Conservation (phyloP, 2,113 vertebrate species). For the Ictalurus punctatus region DNA sequence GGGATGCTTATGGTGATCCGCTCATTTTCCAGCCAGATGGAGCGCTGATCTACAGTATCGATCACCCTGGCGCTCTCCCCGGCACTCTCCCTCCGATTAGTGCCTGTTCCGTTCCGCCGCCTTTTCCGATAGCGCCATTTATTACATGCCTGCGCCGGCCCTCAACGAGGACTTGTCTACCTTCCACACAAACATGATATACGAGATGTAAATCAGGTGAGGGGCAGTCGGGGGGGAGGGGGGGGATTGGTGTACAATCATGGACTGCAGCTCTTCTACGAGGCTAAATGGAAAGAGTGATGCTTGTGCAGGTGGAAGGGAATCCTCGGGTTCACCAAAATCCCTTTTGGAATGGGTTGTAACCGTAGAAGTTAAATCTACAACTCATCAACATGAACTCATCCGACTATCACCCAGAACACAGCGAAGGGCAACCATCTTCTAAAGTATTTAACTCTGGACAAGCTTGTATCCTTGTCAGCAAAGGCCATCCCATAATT, state of each 20-base stretch:
- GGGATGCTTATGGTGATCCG: conserved; percentile 75
- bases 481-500: neutral
- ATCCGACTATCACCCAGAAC: neutral
- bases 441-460: too few species aligned
- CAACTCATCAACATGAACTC: neutral
- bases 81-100: conserved; percentile 52
- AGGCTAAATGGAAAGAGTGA: conserved; percentile 19
- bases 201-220: conserved; percentile 46
- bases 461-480: neutral
- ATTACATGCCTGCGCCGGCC: conserved; percentile 43
- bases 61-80: conserved; percentile 58
- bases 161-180: conserved; percentile 29
- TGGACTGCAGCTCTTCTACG: conserved; percentile 20
- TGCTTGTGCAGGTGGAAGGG: neutral
- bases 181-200: neutral
- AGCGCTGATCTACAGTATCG: conserved; percentile 77
- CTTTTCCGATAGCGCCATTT: conserved; percentile 47
- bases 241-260: neutral
- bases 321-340: conserved; percentile 4
- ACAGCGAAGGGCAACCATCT: neutral
- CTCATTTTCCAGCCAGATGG: conserved; percentile 77
- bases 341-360: neutral
- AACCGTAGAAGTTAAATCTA: neutral
- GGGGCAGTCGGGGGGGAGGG: neutral
- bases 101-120: conserved; percentile 42